Evolutionary conservation across 2,113 vertebrate species (phyloP), one percentile per base, ranked within the genome.

Genomic region (Paedocypris sp.): DNA sequence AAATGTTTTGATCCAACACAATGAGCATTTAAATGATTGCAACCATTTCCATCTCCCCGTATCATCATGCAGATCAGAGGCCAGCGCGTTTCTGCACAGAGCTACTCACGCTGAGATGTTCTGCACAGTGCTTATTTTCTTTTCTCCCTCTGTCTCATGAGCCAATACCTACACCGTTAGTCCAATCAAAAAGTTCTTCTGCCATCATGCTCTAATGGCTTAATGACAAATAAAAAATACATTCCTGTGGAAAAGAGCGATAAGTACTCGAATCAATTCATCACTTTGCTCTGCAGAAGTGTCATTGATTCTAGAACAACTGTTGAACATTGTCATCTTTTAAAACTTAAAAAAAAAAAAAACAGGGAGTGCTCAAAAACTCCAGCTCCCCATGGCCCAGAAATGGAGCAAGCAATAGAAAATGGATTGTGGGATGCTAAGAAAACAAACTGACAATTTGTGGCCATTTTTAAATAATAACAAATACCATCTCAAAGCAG

Each of bases 1-100:
- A 58, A 58, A 22, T 32, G 28, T 58, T 58, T 57, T 43, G 25
- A 26, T 43, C 11, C 16, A 32, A 32, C 54, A 58, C 25, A 58
- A 43, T 43, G 54, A 43, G 31, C 54, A 45, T 43, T 29, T 58
- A 58, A 58, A 31, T 32, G 53, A 57, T 43, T 57, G 19, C 38
- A 58, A 58, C 6, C 11, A 43, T 58, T 58, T 11, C 23, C 31
- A 22, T 52, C 32, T 20, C 12, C 19, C 19, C 54, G 22, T n/a
- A 58, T 43, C 54, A 58, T 31, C 38, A 58, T 31, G 25, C 12
- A 32, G 39, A 45, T 58, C 39, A 58, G 26, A 43, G 33, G 33
- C 32, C 32, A 38, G 26, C 12, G 1, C n/a, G 16, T n/a, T 15
- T 26, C 15, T 43, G 7, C n/a, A n/a, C n/a, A 26, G 38, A 57